Evolutionary conservation across 2,888 invertebrate species (phyloP).

Genomic region (Erynnis tages): DNA sequence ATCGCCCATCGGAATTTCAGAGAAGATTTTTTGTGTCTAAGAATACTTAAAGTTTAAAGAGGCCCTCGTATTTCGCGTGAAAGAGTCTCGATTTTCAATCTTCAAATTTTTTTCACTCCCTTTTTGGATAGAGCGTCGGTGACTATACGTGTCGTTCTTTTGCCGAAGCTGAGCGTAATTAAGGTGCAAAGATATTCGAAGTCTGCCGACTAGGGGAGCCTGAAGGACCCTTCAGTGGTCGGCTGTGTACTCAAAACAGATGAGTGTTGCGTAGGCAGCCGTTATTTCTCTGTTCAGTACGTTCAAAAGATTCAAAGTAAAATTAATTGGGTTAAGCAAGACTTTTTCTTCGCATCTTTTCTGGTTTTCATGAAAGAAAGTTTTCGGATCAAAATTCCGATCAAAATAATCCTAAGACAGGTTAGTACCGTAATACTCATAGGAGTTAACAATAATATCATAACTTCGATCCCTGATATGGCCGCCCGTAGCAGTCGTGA

Average conservation of each 20-base stretch:
- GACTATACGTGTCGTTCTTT: slow-evolving; percentile 69
- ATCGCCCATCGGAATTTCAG: slow-evolving; percentile 41
- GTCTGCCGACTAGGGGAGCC: slow-evolving; percentile 62
- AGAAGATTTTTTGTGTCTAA: slow-evolving; percentile 46
- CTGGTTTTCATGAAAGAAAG: slow-evolving; percentile 41
- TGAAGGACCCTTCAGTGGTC: slow-evolving; percentile 68
- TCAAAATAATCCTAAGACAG: background rate
- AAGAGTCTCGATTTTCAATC: slow-evolving; percentile 51
- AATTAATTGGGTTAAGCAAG: slow-evolving; percentile 60
- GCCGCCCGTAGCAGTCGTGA: background rate
- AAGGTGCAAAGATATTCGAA: slow-evolving; percentile 80
- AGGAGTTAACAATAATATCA: slow-evolving; percentile 5
- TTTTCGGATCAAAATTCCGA: background rate
- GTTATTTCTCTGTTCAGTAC: slow-evolving; percentile 57
- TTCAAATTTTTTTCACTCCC: slow-evolving; percentile 53
- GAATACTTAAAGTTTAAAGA: slow-evolving; percentile 48
- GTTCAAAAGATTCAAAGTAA: slow-evolving; percentile 72
- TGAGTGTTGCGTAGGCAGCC: slow-evolving; percentile 71
- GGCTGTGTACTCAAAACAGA: slow-evolving; percentile 67
- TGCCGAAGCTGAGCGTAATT: slow-evolving; percentile 69
- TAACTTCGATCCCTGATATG: slow-evolving; percentile 20
- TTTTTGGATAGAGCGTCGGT: slow-evolving; percentile 56
- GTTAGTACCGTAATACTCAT: background rate
- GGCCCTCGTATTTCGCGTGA: slow-evolving; percentile 47
- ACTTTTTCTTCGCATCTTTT: slow-evolving; percentile 34